These are phyloP conservation scores for Chanos chanos DNA, from an alignment of 2,797 vertebrate species.

Conservation along the genomic window DNA sequence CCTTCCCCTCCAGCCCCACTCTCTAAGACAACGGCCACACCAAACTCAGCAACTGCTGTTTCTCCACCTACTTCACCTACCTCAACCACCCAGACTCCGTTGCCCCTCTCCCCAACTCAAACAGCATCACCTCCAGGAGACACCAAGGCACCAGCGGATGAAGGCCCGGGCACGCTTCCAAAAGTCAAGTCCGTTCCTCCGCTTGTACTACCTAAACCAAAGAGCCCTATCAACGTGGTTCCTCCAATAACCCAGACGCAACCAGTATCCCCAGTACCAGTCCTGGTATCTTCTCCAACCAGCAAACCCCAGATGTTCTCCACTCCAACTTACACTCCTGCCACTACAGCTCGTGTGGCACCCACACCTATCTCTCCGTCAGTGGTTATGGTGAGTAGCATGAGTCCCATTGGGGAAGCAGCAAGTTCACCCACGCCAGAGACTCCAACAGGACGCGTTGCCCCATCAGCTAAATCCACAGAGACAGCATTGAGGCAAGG, in stretches of 20 bases:
- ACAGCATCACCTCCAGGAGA: background rate
- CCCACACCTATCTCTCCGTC: conserved; percentile 37
- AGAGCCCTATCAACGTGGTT: conserved; percentile 68
- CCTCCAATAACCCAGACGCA: conserved; percentile 62
- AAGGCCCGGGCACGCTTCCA: conserved; percentile 14
- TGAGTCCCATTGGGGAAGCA: conserved; percentile 71
- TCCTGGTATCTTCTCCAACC: conserved; percentile 24
- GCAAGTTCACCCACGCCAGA: conserved; percentile 46
- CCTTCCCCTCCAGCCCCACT: conserved; percentile 1
- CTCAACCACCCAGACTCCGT: background rate
- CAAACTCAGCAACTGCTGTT: background rate
- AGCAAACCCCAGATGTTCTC: conserved; percentile 37
- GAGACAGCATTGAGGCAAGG: conserved; percentile 77
- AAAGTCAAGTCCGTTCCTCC: conserved; percentile 54
- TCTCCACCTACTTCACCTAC: background rate
- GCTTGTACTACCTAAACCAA: conserved; percentile 63
- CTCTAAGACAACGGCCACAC: conserved; percentile 33
- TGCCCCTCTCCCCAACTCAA: background rate
- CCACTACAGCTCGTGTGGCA: conserved; percentile 39
- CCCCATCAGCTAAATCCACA: conserved; percentile 47
- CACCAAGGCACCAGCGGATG: background rate
- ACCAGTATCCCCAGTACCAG: conserved; percentile 27
- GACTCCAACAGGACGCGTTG: conserved; percentile 49
- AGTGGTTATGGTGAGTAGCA: conserved; percentile 67
- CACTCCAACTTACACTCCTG: conserved; percentile 54